Evolutionary conservation across 2,797 vertebrate genomes (phyloP).

Genomic region (Epinephelus malabaricus): DNA sequence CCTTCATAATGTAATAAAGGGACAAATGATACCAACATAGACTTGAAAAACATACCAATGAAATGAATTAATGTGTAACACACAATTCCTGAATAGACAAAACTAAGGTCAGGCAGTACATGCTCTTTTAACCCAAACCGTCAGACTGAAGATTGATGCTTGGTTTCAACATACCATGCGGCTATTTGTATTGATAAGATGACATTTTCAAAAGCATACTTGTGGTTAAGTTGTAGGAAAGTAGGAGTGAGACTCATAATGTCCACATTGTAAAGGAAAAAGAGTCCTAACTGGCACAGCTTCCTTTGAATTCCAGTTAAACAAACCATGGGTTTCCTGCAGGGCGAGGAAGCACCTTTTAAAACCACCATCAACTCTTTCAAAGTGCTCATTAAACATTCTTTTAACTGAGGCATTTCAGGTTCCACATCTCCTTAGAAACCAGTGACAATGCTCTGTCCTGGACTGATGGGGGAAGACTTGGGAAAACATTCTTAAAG

Average conservation of each 20-base stretch:
- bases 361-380: not conserved
- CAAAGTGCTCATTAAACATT: conserved; percentile 34
- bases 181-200: not conserved
- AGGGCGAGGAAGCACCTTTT: not conserved
- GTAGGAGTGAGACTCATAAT: not conserved
- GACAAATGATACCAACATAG: not conserved
- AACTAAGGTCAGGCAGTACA: not conserved
- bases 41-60: not conserved
- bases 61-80: not conserved
- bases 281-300: not conserved
- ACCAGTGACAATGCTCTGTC: not conserved
- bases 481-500: not conserved
- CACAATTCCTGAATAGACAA: not conserved
- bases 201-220: not conserved
- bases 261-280: not conserved
- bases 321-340: not conserved
- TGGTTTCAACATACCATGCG: not conserved
- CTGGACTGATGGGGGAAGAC: conserved; percentile 11
- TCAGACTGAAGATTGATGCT: not conserved
- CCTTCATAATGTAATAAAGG: not conserved
- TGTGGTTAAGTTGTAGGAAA: too few species aligned
- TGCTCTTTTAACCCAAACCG: not conserved
- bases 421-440: conserved; percentile 5
- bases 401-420: conserved; percentile 1
- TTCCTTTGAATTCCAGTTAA: conserved; percentile 4